Base-by-base conservation (phyloP, 2,888 invertebrate genomes). In the Cancer borealis region DNA sequence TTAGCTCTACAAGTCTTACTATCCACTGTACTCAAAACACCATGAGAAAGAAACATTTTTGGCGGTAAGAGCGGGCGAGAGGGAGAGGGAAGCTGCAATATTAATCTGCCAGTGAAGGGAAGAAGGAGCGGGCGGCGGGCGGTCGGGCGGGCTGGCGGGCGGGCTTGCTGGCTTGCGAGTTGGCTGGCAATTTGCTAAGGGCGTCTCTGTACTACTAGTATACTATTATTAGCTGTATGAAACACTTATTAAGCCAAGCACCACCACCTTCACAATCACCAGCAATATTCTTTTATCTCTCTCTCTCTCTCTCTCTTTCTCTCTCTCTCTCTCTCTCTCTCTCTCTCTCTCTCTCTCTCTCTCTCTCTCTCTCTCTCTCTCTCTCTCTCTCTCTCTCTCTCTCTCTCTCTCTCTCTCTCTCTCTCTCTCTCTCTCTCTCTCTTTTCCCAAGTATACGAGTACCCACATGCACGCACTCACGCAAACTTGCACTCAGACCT, bases 311-410 rank as follows among this genome's bases (percentile, higher is more conserved):
- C 73, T 73, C 73, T 73, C 73, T 26, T 30, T 84, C 79, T 84
- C 79, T 49, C 88, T 46, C 88, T 88, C 88, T 88, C 89, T 89
- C 47, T 89, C 89, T 88, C 89, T 49, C 89, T 47, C 47, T 54
- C 88, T 47, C 88, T 88, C 88, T 30, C 88, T 88, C 46, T 88
- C 47, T 46, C 88, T 45, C 46, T 12, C 5, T 46, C 46, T 46
- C 88, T 45, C 45, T 46, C 88, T 88, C 88, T 88, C 88, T 88
- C 88, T 88, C 88, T 88, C 88, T 88, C 88, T 88, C 88, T 88
- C 88, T 88, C 88, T 88, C 88, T 39, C 30, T 54, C 54, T 54
- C 54, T 54, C 54, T 54, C 54, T 54, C 54, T 54, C 54, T 54
- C 54, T 54, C 54, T 54, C 54, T 54, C 54, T 54, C 54, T 54